These are phyloP conservation scores for Aethes cnicana DNA, from an alignment of 2,888 invertebrate species.

Conservation along the genomic window DNA sequence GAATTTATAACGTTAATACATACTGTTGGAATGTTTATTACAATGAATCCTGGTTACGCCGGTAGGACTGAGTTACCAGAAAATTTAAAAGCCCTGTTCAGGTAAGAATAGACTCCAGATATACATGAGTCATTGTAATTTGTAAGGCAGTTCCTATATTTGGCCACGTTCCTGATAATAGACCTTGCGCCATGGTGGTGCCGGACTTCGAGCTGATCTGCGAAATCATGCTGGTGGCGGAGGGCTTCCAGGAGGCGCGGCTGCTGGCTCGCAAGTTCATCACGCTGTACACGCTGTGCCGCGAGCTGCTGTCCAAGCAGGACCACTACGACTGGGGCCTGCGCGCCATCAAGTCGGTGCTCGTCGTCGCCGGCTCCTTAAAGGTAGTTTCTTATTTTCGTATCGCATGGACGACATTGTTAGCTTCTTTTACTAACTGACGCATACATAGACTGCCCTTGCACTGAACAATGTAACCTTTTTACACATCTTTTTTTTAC, in stretches of 20 bases:
- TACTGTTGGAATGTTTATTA: conserved; percentile 95
- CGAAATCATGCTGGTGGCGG: conserved; percentile 98
- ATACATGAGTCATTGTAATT: no score
- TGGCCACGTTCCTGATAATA: no score
- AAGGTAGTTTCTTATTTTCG: conserved; percentile 78
- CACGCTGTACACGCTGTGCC: conserved; percentile 93
- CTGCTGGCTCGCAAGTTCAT: conserved; percentile 96
- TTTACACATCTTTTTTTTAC: neutral
- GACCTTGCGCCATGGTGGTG: conserved; percentile 98
- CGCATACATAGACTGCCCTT: no score
- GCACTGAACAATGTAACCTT: no score
- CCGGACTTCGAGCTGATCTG: conserved; percentile 98
- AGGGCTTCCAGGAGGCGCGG: conserved; percentile 96
- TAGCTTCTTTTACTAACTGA: no score
- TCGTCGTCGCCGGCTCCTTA: conserved; percentile 95
- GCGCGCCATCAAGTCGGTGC: conserved; percentile 96
- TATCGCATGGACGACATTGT: no score
- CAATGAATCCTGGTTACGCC: conserved; percentile 98
- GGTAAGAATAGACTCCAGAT: conserved; percentile 45
- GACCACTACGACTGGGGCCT: conserved; percentile 99
- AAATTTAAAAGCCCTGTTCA: conserved; percentile 87
- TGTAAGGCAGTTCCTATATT: no score
- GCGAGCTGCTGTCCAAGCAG: conserved; percentile 94
- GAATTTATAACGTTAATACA: conserved; percentile 88
- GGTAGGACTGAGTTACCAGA: conserved; percentile 95